Percentiles rank a stretch among this genome's conserved stretches.
Evolutionary conservation across 2,113 vertebrate species (phyloP).

Genomic region (Thinocorus orbignyianus): DNA sequence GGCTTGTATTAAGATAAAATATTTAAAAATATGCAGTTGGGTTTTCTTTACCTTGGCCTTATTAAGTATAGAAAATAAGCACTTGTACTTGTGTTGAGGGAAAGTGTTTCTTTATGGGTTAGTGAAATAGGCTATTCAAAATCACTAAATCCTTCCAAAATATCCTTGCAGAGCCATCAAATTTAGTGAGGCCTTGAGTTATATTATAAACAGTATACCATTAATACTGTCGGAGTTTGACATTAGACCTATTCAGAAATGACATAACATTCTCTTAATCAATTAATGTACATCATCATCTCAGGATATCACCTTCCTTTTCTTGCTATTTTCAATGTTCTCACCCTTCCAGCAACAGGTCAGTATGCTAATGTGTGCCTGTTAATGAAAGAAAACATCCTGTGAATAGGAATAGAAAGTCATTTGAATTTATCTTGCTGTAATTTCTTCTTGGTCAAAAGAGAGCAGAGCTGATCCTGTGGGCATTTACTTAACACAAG

Average conservation of each 20-base stretch:
- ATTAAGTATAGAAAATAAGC: constrained; percentile 14
- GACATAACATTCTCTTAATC: not conserved
- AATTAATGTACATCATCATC: not conserved
- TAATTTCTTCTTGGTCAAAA: not conserved
- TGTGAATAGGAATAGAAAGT: not conserved
- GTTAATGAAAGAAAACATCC: not conserved
- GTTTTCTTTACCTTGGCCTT: constrained; percentile 62
- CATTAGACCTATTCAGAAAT: constrained; percentile 3
- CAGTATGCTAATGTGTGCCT: accelerated
- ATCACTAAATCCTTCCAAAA: constrained; percentile 39
- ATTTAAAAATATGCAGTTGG: not conserved
- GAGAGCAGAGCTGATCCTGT: not conserved
- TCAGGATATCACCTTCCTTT: not conserved
- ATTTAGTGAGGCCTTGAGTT: not conserved
- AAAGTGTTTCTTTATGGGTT: constrained; percentile 31
- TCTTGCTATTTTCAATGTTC: not conserved
- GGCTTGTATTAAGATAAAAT: constrained; percentile 30
- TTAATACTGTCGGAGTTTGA: not conserved
- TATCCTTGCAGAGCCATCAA: constrained; percentile 15
- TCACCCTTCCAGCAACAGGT: not conserved
- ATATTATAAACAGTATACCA: not conserved
- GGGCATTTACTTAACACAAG: not conserved
- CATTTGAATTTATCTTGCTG: not conserved
- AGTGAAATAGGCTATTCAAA: constrained; percentile 52
- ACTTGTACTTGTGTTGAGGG: not conserved